Base-by-base conservation (phyloP, 2,797 vertebrate species). In the Pelodytes ibericus region DNA sequence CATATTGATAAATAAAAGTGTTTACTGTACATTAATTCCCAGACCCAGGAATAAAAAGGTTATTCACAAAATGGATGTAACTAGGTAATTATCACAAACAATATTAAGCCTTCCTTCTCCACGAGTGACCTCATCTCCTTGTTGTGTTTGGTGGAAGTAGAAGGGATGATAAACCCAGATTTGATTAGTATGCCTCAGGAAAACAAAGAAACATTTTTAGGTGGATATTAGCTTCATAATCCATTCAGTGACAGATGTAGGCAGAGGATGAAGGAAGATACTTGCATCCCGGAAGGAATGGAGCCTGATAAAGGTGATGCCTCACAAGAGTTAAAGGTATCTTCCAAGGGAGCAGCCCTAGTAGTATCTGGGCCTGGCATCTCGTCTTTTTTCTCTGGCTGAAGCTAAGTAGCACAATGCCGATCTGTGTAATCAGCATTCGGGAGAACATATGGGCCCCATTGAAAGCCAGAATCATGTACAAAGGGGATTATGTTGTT, bases 351-450 rank as follows among this genome's bases (percentile, higher is more conserved):
- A 77, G 26, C 27, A 36, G 16, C 31, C 26, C 63, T 24, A 27
- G 36, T 24, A 27, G 36, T 72, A 77, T 77, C 70, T 72, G 41
- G 25, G 62, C 41, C 51, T 72, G 75, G 75, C 75, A 72, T 72
- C 69, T 78, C 70, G n/a, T n/a, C n/a, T n/a, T 31, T 33, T 27
- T 24, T 31, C 29, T 2, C 66, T 71, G 74, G 47, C 58, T 71
- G 68, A 36, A 44, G 39, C 36, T 24, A 39, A 39, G 5, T 25
- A 44, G 63, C 59, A 77, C 30, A 71, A 71, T 25, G 25, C 61
- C 72, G 75, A 66, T 69, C 44, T 76, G 60, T 71, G 75, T 72
- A 72, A 72, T 78, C 69, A 78, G 30, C 62, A 64, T 33, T n/a
- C 16, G 49, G 61, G 39, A 72, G 56, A 72, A 66, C 75, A 78